Percentiles rank a stretch among this genome's conserved stretches.
These are phyloP conservation scores for Pandemis heparana DNA, from an alignment of 2,888 invertebrate genomes.

Conservation along the genomic window DNA sequence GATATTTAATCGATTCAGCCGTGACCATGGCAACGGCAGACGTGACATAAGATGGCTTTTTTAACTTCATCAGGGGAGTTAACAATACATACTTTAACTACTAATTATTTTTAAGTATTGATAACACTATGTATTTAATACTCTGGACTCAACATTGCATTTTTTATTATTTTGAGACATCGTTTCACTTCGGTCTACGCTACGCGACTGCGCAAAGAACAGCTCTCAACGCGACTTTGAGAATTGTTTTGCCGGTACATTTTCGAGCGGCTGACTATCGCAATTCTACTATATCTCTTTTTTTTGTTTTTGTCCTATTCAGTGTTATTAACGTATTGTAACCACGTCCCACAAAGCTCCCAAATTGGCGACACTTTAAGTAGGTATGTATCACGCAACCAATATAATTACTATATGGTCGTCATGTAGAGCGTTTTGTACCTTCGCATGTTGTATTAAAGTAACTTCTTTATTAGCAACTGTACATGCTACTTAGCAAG, in stretches of 20 bases:
- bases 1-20: slow-evolving; percentile 52
- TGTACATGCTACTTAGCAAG: too few relatives aligned
- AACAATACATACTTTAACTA: too few relatives aligned
- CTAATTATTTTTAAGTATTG: too few relatives aligned
- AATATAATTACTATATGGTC: not conserved
- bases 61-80: not conserved
- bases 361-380: not conserved
- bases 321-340: not conserved
- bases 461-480: not conserved
- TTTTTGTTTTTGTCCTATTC: not conserved
- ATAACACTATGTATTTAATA: not conserved
- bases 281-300: too few relatives aligned
- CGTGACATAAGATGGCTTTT: not conserved
- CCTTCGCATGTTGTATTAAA: not conserved
- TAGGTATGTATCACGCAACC: slow-evolving; percentile 1
- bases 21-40: slow-evolving; percentile 34
- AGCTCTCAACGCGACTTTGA: too few relatives aligned
- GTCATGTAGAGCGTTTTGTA: not conserved
- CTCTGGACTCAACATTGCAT: not conserved
- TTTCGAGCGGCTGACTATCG: too few relatives aligned
- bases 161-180: too few relatives aligned
- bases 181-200: too few relatives aligned
- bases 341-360: not conserved
- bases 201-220: too few relatives aligned
- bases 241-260: too few relatives aligned